A percentile compares a stretch with the other conserved stretches of the same genome.
These are phyloP conservation scores for Nematolebias whitei DNA, from an alignment of 2,113 vertebrate genomes.

Conservation along the genomic window DNA sequence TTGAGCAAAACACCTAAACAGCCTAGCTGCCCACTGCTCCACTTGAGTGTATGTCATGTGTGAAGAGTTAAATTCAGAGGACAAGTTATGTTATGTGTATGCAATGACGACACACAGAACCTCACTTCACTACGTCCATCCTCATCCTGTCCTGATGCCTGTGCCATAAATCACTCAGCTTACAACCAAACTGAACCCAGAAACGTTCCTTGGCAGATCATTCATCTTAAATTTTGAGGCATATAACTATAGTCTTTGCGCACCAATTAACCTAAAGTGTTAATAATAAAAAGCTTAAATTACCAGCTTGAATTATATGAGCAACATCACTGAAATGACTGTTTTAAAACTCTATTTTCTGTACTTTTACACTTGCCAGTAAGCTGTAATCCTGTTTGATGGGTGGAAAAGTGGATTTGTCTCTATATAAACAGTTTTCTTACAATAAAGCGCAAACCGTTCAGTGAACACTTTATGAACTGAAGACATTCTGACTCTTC, in stretches of 20 bases:
- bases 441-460: constrained; percentile 56
- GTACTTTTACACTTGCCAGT: constrained; percentile 60
- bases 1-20: too few relatives aligned
- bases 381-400: constrained; percentile 60
- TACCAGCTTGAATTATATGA: constrained; percentile 69
- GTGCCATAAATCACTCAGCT: constrained; percentile 46
- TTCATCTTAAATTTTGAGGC: constrained; percentile 54
- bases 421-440: constrained; percentile 46
- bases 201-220: constrained; percentile 52
- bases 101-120: too few relatives aligned
- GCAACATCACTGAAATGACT: constrained; percentile 59
- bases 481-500: constrained; percentile 25
- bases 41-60: too few relatives aligned
- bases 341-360: constrained; percentile 66
- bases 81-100: too few relatives aligned
- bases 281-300: constrained; percentile 77
- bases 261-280: constrained; percentile 64
- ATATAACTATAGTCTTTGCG: constrained; percentile 66
- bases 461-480: constrained; percentile 55
- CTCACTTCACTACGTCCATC: constrained; percentile 20
- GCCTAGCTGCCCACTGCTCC: too few relatives aligned
- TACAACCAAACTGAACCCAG: constrained; percentile 51
- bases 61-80: too few relatives aligned
- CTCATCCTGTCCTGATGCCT: constrained; percentile 13
- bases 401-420: constrained; percentile 60